Evolutionary conservation across 2,113 vertebrate genomes (phyloP).

Genomic region (Vulpes lagopus): DNA sequence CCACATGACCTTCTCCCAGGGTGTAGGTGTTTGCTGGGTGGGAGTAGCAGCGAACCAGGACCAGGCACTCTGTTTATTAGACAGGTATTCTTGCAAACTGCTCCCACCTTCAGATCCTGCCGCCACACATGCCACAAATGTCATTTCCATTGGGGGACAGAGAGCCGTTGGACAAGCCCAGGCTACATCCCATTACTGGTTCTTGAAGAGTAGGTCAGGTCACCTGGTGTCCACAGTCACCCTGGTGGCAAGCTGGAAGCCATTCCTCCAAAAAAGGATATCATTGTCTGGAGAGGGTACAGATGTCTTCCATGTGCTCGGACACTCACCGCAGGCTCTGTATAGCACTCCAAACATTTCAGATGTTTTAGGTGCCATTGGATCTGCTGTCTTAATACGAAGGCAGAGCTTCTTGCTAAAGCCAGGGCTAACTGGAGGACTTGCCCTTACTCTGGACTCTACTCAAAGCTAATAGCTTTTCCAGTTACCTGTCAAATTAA

Average conservation of each 20-base stretch:
- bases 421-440: not conserved
- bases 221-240: not conserved
- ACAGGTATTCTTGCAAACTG: not conserved
- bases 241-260: not conserved
- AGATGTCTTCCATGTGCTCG: fast-evolving
- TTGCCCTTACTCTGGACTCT: not conserved
- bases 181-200: not conserved
- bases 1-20: no score
- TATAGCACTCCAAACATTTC: not conserved
- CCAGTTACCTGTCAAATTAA: not conserved
- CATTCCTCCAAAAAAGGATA: not conserved
- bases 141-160: not conserved
- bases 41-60: not conserved
- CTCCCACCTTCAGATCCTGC: not conserved
- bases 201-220: not conserved
- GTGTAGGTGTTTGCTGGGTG: not conserved
- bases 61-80: not conserved
- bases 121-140: not conserved
- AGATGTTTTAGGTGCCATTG: not conserved
- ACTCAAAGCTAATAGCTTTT: not conserved
- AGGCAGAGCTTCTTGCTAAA: no score
- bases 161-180: not conserved
- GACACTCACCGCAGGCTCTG: not conserved
- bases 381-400: not conserved
- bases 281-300: not conserved